These are phyloP conservation scores for Pangasianodon hypophthalmus DNA, from an alignment of 2,113 vertebrate genomes.

Conservation along the genomic window DNA sequence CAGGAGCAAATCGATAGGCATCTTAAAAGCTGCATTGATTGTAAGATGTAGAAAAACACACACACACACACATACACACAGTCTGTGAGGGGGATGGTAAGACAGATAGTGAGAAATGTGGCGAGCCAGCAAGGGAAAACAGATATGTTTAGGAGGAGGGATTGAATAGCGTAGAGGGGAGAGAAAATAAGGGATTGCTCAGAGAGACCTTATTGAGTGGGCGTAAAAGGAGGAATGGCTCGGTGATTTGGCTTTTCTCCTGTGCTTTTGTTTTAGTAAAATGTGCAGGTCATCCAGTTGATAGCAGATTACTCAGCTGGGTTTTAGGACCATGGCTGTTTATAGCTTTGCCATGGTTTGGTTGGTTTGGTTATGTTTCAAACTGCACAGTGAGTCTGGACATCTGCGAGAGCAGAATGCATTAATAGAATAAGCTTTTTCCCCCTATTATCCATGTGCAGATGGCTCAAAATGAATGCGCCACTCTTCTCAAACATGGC, in stretches of 20 bases:
- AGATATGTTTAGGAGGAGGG: constrained; percentile 53
- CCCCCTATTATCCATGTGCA: not conserved
- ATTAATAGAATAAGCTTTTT: constrained; percentile 4
- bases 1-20: constrained; percentile 83
- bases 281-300: constrained; percentile 12
- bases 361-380: constrained; percentile 8
- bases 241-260: constrained; percentile 22
- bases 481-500: constrained; percentile 27
- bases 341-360: constrained; percentile 8
- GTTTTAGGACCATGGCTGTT: constrained; percentile 27
- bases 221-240: constrained; percentile 29
- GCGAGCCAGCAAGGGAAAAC: constrained; percentile 50
- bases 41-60: constrained; percentile 75
- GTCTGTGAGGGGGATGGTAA: constrained; percentile 40
- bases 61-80: constrained; percentile 75
- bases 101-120: constrained; percentile 51
- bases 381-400: constrained; percentile 5
- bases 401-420: constrained; percentile 22
- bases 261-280: constrained; percentile 35
- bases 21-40: constrained; percentile 86
- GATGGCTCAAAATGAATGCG: constrained; percentile 5
- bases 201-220: constrained; percentile 30
- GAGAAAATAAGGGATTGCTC: constrained; percentile 41
- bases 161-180: constrained; percentile 34
- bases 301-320: constrained; percentile 18